Base-by-base conservation (phyloP, 2,888 invertebrate genomes). In the Himalopsyche kuldschensis region DNA sequence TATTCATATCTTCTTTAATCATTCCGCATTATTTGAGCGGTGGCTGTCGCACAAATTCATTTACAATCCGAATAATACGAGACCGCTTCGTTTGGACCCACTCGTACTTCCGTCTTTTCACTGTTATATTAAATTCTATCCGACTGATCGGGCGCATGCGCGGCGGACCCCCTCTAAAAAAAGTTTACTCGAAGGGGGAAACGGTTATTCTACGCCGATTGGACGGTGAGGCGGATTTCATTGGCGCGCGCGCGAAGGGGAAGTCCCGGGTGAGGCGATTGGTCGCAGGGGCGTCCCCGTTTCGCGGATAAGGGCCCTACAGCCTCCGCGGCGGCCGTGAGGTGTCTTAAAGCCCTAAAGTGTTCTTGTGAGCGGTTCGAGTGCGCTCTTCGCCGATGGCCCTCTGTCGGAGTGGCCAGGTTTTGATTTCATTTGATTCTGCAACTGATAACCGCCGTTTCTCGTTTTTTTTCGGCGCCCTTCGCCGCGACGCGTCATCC, bases 201-300 rank as follows among this genome's bases (percentile, higher is more conserved):
- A 27, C 76, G 20, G 41, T 4, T 3, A 77, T 69, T 41, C 80
- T 69, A 17, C 30, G 77, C 27, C 32, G 31, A 46, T 31, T 32
- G 48, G 46, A 15, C 6, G 0, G 75, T 3, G 35, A 20, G 75
- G 15, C 20, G 5, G 48, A 20, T 79, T 11, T 47, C 35, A 75
- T 82, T 79, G 79, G 84, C 75, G 35, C 24, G 83, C 24, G 75
- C 48, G 1, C 8, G 0, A 15, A 11, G 15, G 31, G 77, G 84
- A 80, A 79, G 85, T 30, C 63, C 24, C 75, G 35, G 47, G 55
- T n/a, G 78, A 46, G 47, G 8, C 41, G 76, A 79, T 82, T 77
- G 85, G 91, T 91, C 91, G 91, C 91, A 91, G 90, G 89, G 88
- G 88, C 91, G 90, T 91, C 91, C 91, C 91, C 90, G 90, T 90